A percentile compares a stretch with the other conserved stretches of the same genome.
Evolutionary conservation across 2,113 vertebrate genomes (phyloP).

Genomic region (Eonycteris spelaea): DNA sequence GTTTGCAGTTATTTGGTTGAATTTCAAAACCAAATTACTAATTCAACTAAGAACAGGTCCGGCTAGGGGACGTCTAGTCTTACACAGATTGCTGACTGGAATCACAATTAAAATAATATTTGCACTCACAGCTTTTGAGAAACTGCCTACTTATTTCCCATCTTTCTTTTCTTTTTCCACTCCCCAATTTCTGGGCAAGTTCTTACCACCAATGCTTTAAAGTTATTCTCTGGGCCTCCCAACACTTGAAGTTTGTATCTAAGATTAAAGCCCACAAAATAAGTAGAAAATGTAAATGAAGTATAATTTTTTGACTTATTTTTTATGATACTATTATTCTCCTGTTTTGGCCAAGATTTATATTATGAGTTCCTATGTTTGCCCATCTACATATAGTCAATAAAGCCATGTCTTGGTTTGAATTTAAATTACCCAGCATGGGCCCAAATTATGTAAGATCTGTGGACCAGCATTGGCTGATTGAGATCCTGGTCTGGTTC

Average conservation of each 20-base stretch:
- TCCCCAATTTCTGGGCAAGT: not conserved
- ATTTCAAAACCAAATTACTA: slow-evolving; percentile 62
- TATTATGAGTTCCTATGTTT: not conserved
- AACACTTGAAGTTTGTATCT: not conserved
- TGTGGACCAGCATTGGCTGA: not conserved
- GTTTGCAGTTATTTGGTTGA: slow-evolving; percentile 49
- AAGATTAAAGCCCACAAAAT: not conserved
- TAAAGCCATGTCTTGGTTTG: not conserved
- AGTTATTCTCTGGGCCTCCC: not conserved
- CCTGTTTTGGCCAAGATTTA: not conserved
- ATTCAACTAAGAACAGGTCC: slow-evolving; percentile 49
- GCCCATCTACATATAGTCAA: not conserved
- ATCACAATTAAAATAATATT: slow-evolving; percentile 36
- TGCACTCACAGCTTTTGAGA: not conserved
- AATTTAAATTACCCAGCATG: not conserved
- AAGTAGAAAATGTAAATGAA: not conserved
- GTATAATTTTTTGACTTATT: not conserved
- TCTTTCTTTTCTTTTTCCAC: no score
- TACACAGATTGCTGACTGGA: slow-evolving; percentile 9
- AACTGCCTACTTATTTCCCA: not conserved
- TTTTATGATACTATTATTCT: not conserved
- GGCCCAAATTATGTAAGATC: not conserved
- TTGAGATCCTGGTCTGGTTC: not conserved
- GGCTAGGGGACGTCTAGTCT: slow-evolving; percentile 22
- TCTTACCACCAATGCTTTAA: not conserved